A percentile compares a stretch with the other conserved stretches of the same genome.
These are phyloP conservation scores for Onthophagus taurus DNA, from an alignment of 1,140 invertebrate species.

Conservation along the genomic window DNA sequence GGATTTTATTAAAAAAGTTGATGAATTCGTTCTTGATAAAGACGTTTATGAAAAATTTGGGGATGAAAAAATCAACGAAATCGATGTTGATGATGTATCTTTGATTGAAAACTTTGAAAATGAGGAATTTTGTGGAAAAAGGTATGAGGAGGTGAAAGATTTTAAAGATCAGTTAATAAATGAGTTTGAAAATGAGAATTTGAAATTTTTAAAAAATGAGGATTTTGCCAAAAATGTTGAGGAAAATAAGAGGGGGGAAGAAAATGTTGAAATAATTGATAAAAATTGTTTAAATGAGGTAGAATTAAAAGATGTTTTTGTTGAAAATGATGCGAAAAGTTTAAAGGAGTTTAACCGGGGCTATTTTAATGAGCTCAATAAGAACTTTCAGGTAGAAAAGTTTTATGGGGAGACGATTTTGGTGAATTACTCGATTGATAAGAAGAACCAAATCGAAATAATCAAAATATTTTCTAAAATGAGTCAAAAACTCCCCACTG, in stretches of 20 bases:
- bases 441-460: no score
- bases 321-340: not conserved
- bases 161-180: constrained; percentile 3
- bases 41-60: not conserved
- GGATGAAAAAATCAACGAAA: not conserved
- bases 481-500: constrained; percentile 9
- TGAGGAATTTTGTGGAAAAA: not conserved
- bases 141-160: constrained; percentile 5
- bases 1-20: no score
- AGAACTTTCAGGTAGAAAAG: no score
- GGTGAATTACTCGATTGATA: no score
- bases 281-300: not conserved
- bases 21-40: no score
- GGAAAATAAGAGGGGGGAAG: not conserved
- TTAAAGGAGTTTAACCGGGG: no score
- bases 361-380: no score
- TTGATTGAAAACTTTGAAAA: not conserved
- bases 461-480: constrained; percentile 15
- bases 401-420: no score
- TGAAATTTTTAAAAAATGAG: not conserved
- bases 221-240: not conserved
- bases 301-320: not conserved
- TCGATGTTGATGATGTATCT: not conserved
- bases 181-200: constrained; percentile 2
- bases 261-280: not conserved